Evolutionary conservation across 2,888 invertebrate genomes (phyloP).

Genomic region (Campopleginae sp.): DNA sequence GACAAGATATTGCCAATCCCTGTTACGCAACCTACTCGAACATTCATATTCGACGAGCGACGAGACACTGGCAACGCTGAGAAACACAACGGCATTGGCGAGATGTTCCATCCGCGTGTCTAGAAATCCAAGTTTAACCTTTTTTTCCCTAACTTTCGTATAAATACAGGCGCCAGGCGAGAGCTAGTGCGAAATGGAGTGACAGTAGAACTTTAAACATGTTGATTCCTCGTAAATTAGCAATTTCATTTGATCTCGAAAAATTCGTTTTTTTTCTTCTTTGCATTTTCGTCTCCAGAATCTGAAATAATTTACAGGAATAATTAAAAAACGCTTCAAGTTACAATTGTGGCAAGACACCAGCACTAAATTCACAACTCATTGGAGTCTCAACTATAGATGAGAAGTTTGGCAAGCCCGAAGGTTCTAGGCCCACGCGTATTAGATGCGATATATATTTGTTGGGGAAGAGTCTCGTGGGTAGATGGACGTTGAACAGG

Average conservation of each 20-base stretch:
- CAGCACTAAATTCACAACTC: not conserved
- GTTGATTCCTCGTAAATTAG: not conserved
- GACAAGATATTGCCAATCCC: conserved; percentile 37
- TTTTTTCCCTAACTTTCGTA: not conserved
- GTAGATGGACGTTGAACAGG: conserved; percentile 19
- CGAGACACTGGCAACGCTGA: not conserved
- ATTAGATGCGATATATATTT: conserved; percentile 10
- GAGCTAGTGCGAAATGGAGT: conserved; percentile 41
- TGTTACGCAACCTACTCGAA: conserved; percentile 7
- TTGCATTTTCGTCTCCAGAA: not conserved
- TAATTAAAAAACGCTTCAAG: not conserved
- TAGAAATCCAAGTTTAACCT: not conserved
- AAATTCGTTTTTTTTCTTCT: not conserved
- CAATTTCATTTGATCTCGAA: not conserved
- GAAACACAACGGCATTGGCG: not conserved
- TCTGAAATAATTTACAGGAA: not conserved
- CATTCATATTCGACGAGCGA: not conserved
- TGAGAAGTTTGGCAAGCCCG: conserved; percentile 7
- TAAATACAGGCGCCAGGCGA: not conserved
- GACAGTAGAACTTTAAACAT: conserved; percentile 17
- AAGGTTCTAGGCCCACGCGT: conserved; percentile 38
- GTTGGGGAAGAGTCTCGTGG: conserved; percentile 15
- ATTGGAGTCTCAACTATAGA: conserved; percentile 11
- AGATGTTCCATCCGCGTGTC: not conserved
- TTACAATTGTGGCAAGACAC: not conserved